Percentiles rank a stretch among this genome's conserved stretches.
Conservation (phyloP, 2,888 invertebrate species). For the Beris morrisii region DNA sequence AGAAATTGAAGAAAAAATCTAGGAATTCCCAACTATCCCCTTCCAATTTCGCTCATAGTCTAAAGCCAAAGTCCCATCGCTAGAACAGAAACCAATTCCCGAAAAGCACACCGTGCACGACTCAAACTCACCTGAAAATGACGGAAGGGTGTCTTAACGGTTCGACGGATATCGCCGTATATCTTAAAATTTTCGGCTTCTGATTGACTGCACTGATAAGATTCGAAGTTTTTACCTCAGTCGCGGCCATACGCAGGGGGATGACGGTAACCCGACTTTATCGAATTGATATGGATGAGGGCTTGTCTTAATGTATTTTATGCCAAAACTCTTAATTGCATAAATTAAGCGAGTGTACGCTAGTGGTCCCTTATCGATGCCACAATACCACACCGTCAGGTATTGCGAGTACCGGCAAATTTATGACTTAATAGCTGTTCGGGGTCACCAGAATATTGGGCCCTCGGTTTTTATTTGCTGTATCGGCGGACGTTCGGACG, state of each 20-base stretch:
- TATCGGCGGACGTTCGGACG: constrained; percentile 8
- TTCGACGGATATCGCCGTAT: constrained; percentile 11
- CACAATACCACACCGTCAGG: too few species aligned
- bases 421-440: constrained; percentile 24
- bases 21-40: too few species aligned
- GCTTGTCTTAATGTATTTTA: constrained; percentile 9
- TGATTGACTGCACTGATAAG: constrained; percentile 32
- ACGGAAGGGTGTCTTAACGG: constrained; percentile 17
- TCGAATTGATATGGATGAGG: constrained; percentile 23
- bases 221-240: not conserved
- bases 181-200: constrained; percentile 24
- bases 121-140: not conserved
- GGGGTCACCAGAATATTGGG: constrained; percentile 12
- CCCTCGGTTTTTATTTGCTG: not conserved
- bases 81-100: too few species aligned
- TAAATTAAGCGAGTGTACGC: constrained; percentile 27
- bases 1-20: too few species aligned
- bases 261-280: not conserved
- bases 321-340: constrained; percentile 26
- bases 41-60: too few species aligned
- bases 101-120: too few species aligned
- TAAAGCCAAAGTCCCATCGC: too few species aligned
- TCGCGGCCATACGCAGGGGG: too few species aligned
- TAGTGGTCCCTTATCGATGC: constrained; percentile 11
- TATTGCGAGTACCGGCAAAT: constrained; percentile 3